A percentile compares a stretch with the other conserved stretches of the same genome.
These are phyloP conservation scores for Deroptyus accipitrinus DNA, from an alignment of 2,113 vertebrate species.

Conservation along the genomic window DNA sequence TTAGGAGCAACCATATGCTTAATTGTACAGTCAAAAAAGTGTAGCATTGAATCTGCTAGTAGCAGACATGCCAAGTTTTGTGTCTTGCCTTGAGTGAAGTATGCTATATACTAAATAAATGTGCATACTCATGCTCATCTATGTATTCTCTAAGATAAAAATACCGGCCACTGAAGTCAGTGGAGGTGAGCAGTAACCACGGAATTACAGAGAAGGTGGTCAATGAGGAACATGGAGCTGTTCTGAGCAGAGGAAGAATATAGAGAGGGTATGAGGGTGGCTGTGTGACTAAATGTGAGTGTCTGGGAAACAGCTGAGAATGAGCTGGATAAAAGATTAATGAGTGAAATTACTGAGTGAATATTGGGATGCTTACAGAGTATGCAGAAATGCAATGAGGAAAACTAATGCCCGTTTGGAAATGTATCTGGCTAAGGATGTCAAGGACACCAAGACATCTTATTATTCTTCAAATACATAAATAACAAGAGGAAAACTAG, in stretches of 20 bases:
- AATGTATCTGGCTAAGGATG: neutral
- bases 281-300: neutral
- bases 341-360: neutral
- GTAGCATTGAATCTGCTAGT: fast-evolving
- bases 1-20: neutral
- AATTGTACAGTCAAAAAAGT: neutral
- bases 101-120: neutral
- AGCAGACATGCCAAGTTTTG: neutral
- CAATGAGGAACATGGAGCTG: fast-evolving
- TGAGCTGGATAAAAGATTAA: neutral
- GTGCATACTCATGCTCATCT: neutral
- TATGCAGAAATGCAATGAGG: neutral
- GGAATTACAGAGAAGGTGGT: neutral
- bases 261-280: neutral
- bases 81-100: neutral
- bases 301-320: neutral
- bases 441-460: neutral
- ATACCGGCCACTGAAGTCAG: neutral
- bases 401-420: neutral
- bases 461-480: neutral
- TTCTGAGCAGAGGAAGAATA: neutral
- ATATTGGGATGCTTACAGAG: neutral
- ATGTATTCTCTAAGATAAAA: neutral
- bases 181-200: neutral
- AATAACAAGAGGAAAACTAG: neutral